A percentile compares a stretch with the other conserved stretches of the same genome.
phyloP scores from a whole-genome alignment of 2,113 vertebrate genomes.

The Canis aureus region DNA sequence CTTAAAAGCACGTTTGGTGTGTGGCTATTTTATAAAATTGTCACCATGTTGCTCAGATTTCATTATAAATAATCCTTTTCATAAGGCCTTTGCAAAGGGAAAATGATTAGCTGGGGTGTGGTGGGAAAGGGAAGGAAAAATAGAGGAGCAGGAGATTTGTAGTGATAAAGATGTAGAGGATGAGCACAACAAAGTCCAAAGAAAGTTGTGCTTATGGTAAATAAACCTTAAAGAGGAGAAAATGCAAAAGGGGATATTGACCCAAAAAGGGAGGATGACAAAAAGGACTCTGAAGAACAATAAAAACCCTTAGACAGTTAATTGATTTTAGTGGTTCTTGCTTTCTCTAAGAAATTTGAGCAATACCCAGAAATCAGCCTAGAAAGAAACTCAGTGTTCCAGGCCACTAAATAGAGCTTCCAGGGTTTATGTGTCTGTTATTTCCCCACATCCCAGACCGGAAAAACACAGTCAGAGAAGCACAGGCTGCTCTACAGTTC shows the following conservation, averaged over 20 bases:
- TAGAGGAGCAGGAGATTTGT: neutral
- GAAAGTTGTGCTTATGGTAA: neutral
- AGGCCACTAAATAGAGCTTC: constrained; percentile 6
- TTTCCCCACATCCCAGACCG: neutral
- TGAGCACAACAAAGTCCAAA: neutral
- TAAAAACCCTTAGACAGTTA: neutral
- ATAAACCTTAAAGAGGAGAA: neutral
- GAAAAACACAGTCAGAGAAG: constrained; percentile 15
- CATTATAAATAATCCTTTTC: neutral
- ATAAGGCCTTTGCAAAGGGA: neutral
- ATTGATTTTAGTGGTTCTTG: neutral
- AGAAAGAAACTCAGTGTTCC: neutral
- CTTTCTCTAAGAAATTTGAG: constrained; percentile 43
- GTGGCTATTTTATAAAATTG: neutral
- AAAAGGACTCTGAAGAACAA: neutral
- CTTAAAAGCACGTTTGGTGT: neutral
- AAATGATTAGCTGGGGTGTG: neutral
- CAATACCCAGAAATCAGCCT: neutral
- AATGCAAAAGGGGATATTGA: neutral
- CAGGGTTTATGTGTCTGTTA: constrained; percentile 22
- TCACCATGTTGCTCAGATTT: neutral
- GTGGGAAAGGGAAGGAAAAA: neutral
- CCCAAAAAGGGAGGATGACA: neutral
- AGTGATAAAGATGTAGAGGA: neutral
- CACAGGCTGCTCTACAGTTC: neutral